phyloP scores from a whole-genome alignment of 2,888 invertebrate genomes.

The Eudemis profundana region DNA sequence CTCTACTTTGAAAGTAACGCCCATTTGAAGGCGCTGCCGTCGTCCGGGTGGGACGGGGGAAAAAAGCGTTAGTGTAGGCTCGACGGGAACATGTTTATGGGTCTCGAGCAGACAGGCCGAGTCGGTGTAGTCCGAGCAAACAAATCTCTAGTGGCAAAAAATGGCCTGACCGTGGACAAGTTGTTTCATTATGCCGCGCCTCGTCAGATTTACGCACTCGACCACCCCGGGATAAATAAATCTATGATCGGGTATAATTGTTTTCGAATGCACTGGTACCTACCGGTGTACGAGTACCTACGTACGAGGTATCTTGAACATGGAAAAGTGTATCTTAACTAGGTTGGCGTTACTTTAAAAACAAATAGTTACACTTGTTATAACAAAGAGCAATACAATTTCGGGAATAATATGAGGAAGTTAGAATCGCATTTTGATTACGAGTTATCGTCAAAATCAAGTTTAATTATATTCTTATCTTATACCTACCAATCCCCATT shows the following conservation, averaged over 20 bases:
- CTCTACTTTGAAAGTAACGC: constrained; percentile 59
- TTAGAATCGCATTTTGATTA: too few relatives aligned
- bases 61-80: constrained; percentile 80
- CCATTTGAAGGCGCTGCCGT: constrained; percentile 63
- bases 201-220: constrained; percentile 77
- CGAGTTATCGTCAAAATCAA: too few relatives aligned
- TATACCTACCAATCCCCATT: too few relatives aligned
- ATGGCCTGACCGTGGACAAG: constrained; percentile 79
- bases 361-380: too few relatives aligned
- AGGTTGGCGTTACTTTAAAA: neutral
- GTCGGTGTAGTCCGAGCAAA: constrained; percentile 76
- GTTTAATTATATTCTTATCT: too few relatives aligned
- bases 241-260: constrained; percentile 44
- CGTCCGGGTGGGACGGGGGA: constrained; percentile 69
- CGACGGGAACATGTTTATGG: constrained; percentile 83
- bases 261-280: constrained; percentile 22
- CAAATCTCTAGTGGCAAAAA: constrained; percentile 85
- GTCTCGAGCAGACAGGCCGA: constrained; percentile 81
- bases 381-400: too few relatives aligned
- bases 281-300: constrained; percentile 14
- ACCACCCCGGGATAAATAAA: constrained; percentile 46
- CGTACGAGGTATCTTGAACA: constrained; percentile 7
- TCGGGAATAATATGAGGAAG: too few relatives aligned
- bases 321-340: neutral
- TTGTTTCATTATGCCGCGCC: constrained; percentile 71